These are phyloP conservation scores for Clinocottus analis DNA, from an alignment of 2,113 vertebrate genomes.

Conservation along the genomic window DNA sequence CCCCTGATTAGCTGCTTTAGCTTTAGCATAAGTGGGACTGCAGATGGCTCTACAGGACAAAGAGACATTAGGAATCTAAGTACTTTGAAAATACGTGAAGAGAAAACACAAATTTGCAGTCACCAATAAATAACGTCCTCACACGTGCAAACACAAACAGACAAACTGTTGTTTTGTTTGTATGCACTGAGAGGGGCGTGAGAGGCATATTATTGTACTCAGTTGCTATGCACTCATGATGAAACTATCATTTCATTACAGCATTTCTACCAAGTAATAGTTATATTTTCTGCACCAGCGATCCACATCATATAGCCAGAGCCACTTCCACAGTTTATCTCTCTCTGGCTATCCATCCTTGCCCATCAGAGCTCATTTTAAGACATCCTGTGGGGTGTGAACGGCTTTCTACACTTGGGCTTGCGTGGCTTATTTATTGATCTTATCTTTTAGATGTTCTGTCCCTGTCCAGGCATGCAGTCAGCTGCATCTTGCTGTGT, in stretches of 20 bases:
- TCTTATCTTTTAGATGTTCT: slow-evolving; percentile 64
- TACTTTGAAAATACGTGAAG: neutral
- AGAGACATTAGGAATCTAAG: neutral
- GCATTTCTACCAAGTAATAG: slow-evolving; percentile 60
- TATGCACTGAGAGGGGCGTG: neutral
- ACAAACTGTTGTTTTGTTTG: neutral
- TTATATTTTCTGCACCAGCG: slow-evolving; percentile 69
- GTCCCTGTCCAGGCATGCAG: slow-evolving; percentile 41
- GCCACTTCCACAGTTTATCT: slow-evolving; percentile 37
- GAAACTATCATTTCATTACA: slow-evolving; percentile 63
- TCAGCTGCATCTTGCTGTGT: slow-evolving; percentile 27
- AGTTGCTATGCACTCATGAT: slow-evolving; percentile 34
- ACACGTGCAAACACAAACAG: neutral
- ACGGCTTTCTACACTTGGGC: slow-evolving; percentile 39
- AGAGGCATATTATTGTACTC: slow-evolving; percentile 28
- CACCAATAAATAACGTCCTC: neutral
- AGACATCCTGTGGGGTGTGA: slow-evolving; percentile 50
- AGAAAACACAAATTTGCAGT: slow-evolving; percentile 4
- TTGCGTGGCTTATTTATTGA: slow-evolving; percentile 65
- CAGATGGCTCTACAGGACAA: neutral
- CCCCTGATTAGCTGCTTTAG: slow-evolving; percentile 3
- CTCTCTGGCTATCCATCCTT: slow-evolving; percentile 33
- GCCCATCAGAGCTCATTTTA: slow-evolving; percentile 52
- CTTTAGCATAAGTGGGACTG: neutral
- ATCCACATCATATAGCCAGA: slow-evolving; percentile 63